Conservation (phyloP, 2,888 invertebrate species). For the Drosophila histrio region DNA sequence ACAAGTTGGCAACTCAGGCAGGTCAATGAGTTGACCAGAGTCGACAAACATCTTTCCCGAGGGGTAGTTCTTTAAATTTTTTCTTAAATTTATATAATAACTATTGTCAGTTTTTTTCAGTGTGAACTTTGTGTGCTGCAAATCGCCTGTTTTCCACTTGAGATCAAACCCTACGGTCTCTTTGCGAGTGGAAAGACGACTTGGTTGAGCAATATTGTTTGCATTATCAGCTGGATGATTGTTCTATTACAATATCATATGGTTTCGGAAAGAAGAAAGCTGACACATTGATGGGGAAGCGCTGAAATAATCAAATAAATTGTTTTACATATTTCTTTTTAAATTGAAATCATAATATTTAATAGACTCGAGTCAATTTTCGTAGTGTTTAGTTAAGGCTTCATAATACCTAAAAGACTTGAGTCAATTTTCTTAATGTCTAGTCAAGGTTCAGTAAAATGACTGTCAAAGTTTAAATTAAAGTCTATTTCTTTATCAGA, state of each 20-base stretch:
- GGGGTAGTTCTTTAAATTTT: conserved; percentile 6
- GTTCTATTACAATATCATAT: conserved; percentile 37
- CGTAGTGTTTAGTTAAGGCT: too few relatives aligned
- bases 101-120: conserved; percentile 33
- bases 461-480: too few relatives aligned
- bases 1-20: conserved; percentile 2
- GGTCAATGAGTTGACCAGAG: neutral
- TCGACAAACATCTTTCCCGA: neutral
- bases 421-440: too few relatives aligned
- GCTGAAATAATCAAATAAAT: neutral
- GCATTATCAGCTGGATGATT: conserved; percentile 34
- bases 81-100: neutral
- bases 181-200: conserved; percentile 14
- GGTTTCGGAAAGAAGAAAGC: neutral
- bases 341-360: neutral
- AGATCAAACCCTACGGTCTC: conserved; percentile 28
- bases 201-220: conserved; percentile 33
- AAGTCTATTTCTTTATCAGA: too few relatives aligned
- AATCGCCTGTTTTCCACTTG: conserved; percentile 25
- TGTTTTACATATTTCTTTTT: neutral
- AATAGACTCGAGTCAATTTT: too few relatives aligned
- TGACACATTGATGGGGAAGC: too few relatives aligned
- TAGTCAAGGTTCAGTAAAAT: too few relatives aligned
- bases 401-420: too few relatives aligned
- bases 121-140: conserved; percentile 40